Conservation (phyloP, 2,113 vertebrate species). For the Cottus gobio region DNA sequence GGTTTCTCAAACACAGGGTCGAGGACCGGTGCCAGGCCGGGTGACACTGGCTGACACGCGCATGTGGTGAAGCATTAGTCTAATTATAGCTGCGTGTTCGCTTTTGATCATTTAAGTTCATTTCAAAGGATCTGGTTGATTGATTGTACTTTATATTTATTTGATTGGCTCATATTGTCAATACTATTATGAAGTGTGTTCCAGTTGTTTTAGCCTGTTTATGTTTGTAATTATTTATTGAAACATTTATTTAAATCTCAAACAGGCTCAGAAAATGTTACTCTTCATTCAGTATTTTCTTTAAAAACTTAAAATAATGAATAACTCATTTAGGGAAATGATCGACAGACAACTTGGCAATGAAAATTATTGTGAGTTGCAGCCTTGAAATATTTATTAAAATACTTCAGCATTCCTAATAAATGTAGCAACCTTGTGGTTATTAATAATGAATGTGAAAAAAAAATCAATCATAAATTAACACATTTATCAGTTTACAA, state of each 20-base stretch:
- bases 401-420: background rate
- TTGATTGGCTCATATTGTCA: background rate
- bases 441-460: background rate
- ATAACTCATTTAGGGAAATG: background rate
- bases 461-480: background rate
- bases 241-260: background rate
- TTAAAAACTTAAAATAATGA: background rate
- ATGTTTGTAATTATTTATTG: background rate
- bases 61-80: slow-evolving; percentile 5
- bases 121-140: background rate
- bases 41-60: slow-evolving; percentile 10
- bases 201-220: background rate
- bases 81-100: slow-evolving; percentile 24
- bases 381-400: background rate
- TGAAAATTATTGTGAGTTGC: background rate
- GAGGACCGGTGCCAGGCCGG: background rate
- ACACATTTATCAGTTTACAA: background rate
- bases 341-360: background rate
- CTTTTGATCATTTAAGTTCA: background rate
- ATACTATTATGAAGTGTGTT: background rate
- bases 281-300: background rate
- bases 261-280: background rate
- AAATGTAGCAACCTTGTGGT: background rate
- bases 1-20: slow-evolving; percentile 12
- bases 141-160: background rate